Evolutionary conservation across 2,888 invertebrate genomes (phyloP), one percentile per base, ranked within the genome.

Genomic region (Meliscaeva auricollis): DNA sequence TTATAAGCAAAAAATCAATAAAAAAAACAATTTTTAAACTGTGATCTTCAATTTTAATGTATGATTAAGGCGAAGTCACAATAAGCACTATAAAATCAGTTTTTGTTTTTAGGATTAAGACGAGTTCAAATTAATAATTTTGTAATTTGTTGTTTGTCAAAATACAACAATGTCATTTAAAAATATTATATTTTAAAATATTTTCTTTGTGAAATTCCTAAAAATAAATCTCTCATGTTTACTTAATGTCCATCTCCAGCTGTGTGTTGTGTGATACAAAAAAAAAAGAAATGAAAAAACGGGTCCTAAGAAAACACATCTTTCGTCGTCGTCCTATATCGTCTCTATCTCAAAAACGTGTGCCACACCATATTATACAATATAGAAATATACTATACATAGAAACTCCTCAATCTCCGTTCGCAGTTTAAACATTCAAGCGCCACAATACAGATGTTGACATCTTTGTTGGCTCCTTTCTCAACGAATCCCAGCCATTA

Each of bases 231-330:
- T 50, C 5, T 9, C 35, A 80, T 78, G 70, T 84, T 84, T 75
- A 68, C 68, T 84, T 52, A 48, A 62, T 66, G 79, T 79, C 79
- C 84, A 79, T 46, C 66, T 76, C 75, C 75, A 79, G 66, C 70
- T 84, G 84, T 79, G 75, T 72, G 64, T 68, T 72, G 64, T 68
- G 69, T 41, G 58, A n/a, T n/a, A n/a, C n/a, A n/a, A n/a, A n/a
- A 66, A 79, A 64, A 79, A 64, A 84, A 84, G 58, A 79, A 84
- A 84, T 83, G 78, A 84, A 84, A 50, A 79, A 84, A 84, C 78
- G 78, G 78, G 78, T 78, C 68, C 78, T 75, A 64, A 78, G 32
- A 64, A 78, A 72, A 56, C 62, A 75, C 44, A 75, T 74, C 73
- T 64, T 44, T 64, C 46, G 35, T 66, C 32, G 6, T 22, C 38